Conservation (phyloP, 2,888 invertebrate genomes). For the Drosophila buzzatii region DNA sequence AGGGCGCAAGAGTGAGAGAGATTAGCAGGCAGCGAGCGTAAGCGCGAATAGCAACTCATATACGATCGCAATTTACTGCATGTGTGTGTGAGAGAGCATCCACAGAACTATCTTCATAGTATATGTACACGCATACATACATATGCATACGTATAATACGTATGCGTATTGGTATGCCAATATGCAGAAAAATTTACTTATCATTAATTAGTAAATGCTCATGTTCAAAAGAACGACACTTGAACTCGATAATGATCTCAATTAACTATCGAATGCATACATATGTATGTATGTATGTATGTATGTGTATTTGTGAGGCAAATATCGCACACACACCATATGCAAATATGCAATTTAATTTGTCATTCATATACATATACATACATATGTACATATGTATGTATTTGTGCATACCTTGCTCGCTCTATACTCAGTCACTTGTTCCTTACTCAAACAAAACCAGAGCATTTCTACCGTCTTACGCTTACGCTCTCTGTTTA, state of each 20-base stretch:
- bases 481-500: background rate
- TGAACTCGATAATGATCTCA: background rate
- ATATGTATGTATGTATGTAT: background rate
- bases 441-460: background rate
- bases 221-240: background rate
- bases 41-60: background rate
- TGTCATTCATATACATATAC: background rate
- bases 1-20: background rate
- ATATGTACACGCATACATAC: background rate
- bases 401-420: background rate
- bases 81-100: background rate
- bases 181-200: background rate
- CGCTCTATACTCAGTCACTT: background rate
- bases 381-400: too few species aligned
- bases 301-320: too few species aligned
- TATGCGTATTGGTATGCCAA: background rate
- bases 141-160: background rate
- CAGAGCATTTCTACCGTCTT: background rate
- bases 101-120: background rate
- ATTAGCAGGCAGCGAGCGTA: background rate
- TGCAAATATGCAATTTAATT: background rate
- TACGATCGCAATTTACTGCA: background rate
- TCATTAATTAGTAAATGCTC: conserved; percentile 2
- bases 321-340: too few species aligned
- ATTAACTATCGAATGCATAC: background rate